Conservation (phyloP, 2,113 vertebrate genomes). For the Zingel zingel region DNA sequence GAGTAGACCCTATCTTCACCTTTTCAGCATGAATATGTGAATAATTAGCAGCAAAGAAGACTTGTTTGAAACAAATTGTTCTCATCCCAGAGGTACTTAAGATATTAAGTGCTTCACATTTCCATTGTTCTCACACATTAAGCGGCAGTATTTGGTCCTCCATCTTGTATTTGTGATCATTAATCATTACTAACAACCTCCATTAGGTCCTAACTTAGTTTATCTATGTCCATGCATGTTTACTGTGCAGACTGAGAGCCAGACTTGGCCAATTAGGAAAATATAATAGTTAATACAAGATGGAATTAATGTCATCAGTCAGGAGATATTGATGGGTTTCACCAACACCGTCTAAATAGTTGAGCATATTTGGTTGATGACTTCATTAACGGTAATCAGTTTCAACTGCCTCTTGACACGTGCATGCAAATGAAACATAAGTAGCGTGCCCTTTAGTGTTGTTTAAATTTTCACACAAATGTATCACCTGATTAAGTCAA, state of each 20-base stretch:
- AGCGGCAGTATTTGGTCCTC: conserved; percentile 29
- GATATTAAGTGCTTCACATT: conserved; percentile 52
- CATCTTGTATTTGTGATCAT: conserved; percentile 53
- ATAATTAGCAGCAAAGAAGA: conserved; percentile 33
- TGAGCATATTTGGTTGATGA: conserved; percentile 67
- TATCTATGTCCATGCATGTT: conserved; percentile 51
- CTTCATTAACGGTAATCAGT: conserved; percentile 74
- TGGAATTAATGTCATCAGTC: conserved; percentile 53
- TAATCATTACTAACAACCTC: conserved; percentile 62
- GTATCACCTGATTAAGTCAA: conserved; percentile 77
- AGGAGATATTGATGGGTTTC: conserved; percentile 65
- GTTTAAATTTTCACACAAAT: conserved; percentile 63
- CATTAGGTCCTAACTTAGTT: conserved; percentile 50
- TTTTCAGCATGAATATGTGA: conserved; percentile 37
- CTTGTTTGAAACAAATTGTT: conserved; percentile 49
- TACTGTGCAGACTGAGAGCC: conserved; percentile 30
- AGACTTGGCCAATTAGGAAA: conserved; percentile 23
- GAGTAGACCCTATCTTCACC: background rate
- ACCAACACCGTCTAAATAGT: conserved; percentile 54
- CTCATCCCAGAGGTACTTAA: conserved; percentile 42
- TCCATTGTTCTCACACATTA: conserved; percentile 54
- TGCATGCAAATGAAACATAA: conserved; percentile 66
- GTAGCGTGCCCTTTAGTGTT: conserved; percentile 63
- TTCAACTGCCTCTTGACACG: conserved; percentile 58
- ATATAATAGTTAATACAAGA: conserved; percentile 59